These are phyloP conservation scores for Himalopsyche phryganea DNA, from an alignment of 1,140 invertebrate species.

Conservation along the genomic window DNA sequence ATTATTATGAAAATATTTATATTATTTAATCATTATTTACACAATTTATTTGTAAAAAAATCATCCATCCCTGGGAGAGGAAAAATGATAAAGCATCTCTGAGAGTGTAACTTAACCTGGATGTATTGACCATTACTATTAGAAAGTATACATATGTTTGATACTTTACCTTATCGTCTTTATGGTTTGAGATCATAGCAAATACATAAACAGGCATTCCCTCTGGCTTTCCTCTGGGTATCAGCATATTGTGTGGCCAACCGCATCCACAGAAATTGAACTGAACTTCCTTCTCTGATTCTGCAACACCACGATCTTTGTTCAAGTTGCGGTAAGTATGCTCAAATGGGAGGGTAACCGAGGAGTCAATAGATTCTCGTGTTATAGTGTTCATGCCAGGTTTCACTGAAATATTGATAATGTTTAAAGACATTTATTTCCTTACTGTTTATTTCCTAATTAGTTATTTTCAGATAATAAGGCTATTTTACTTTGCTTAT, in stretches of 20 bases:
- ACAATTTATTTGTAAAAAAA: too few species aligned
- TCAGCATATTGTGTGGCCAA: slow-evolving; percentile 68
- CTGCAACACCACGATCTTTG: slow-evolving; percentile 39
- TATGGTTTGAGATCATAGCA: slow-evolving; percentile 69
- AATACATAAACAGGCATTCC: slow-evolving; percentile 65
- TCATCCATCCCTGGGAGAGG: too few species aligned
- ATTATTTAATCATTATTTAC: too few species aligned
- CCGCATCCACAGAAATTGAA: slow-evolving; percentile 57
- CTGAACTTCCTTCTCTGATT: slow-evolving; percentile 36
- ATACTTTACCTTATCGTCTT: slow-evolving; percentile 52
- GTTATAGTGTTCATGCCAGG: slow-evolving; percentile 56
- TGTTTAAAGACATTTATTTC: slow-evolving; percentile 28
- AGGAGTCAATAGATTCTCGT: slow-evolving; percentile 55
- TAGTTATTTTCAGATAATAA: neutral
- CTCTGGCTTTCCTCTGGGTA: slow-evolving; percentile 64
- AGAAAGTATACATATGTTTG: too few species aligned
- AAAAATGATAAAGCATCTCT: too few species aligned
- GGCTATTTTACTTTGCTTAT: neutral
- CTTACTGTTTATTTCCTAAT: neutral
- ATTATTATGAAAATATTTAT: too few species aligned
- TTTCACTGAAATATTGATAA: slow-evolving; percentile 45
- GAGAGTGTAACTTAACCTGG: too few species aligned
- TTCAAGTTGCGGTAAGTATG: slow-evolving; percentile 60
- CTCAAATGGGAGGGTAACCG: slow-evolving; percentile 65
- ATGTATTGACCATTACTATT: too few species aligned